Evolutionary conservation across 1,140 invertebrate species (phyloP).

Genomic region (Pogonomyrmex barbatus): DNA sequence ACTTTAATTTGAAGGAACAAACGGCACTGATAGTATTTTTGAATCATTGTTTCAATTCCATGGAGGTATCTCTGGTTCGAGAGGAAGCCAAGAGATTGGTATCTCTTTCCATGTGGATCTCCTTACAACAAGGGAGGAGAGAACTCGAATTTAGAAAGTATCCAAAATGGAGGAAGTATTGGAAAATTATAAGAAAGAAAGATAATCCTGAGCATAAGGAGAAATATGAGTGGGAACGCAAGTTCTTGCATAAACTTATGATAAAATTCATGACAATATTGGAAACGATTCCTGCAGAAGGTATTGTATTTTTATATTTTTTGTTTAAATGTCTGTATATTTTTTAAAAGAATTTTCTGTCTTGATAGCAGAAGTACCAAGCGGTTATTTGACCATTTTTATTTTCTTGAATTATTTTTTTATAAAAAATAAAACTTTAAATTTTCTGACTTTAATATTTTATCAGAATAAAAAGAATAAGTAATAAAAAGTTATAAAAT

Average conservation of each 20-base stretch:
- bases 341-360: slow-evolving; percentile 78
- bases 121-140: slow-evolving; percentile 93
- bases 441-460: background rate
- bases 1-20: slow-evolving; percentile 91
- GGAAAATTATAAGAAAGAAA: slow-evolving; percentile 95
- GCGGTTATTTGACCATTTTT: too few species aligned
- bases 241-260: slow-evolving; percentile 95
- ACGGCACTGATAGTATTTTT: slow-evolving; percentile 96
- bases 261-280: slow-evolving; percentile 96
- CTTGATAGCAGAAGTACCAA: too few species aligned
- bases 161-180: slow-evolving; percentile 97
- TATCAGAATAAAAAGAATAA: too few species aligned
- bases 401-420: too few species aligned
- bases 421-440: too few species aligned
- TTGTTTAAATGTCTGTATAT: slow-evolving; percentile 52
- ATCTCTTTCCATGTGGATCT: slow-evolving; percentile 97
- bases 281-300: slow-evolving; percentile 90
- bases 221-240: slow-evolving; percentile 94
- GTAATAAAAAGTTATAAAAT: too few species aligned
- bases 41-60: slow-evolving; percentile 98
- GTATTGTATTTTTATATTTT: slow-evolving; percentile 77
- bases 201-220: slow-evolving; percentile 91
- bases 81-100: slow-evolving; percentile 97
- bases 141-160: slow-evolving; percentile 94
- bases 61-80: slow-evolving; percentile 97